A percentile compares a stretch with the other conserved stretches of the same genome.
phyloP scores from a whole-genome alignment of 2,797 vertebrate species.

The Sitta carolinensis region DNA sequence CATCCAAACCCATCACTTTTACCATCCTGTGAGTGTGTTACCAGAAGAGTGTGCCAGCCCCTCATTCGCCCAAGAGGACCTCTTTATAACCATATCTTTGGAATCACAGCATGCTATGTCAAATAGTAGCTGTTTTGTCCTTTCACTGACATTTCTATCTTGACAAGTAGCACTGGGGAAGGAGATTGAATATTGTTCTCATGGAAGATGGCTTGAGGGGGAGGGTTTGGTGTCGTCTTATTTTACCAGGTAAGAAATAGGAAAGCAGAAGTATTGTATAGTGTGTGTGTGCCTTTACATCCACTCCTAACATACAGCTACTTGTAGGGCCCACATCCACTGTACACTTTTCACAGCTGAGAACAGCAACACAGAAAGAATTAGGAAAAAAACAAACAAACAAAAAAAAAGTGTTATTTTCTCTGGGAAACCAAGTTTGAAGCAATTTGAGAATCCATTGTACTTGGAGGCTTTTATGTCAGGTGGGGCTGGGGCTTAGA shows the following conservation, averaged over 20 bases:
- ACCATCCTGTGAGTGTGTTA: background rate
- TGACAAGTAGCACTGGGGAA: background rate
- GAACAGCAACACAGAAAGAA: background rate
- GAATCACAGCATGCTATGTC: background rate
- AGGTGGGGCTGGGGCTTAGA: background rate
- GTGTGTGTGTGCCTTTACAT: background rate
- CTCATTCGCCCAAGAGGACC: rapidly evolving
- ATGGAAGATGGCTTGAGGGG: background rate
- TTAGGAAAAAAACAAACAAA: too few relatives aligned
- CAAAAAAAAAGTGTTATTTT: background rate
- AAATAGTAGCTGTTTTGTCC: background rate
- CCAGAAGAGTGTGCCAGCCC: background rate
- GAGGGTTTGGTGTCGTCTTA: background rate
- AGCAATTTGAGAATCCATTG: background rate
- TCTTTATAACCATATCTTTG: background rate
- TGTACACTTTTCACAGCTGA: background rate
- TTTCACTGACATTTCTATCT: background rate
- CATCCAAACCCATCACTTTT: background rate
- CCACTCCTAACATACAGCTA: rapidly evolving
- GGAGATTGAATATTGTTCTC: background rate
- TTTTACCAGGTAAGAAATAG: background rate
- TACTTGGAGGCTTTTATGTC: background rate
- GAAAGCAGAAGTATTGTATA: background rate
- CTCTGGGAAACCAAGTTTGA: background rate
- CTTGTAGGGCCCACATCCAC: background rate